Percentiles rank a stretch among this genome's conserved stretches.
Evolutionary conservation across 2,888 invertebrate species (phyloP).

Genomic region (Idaea dimidiata): DNA sequence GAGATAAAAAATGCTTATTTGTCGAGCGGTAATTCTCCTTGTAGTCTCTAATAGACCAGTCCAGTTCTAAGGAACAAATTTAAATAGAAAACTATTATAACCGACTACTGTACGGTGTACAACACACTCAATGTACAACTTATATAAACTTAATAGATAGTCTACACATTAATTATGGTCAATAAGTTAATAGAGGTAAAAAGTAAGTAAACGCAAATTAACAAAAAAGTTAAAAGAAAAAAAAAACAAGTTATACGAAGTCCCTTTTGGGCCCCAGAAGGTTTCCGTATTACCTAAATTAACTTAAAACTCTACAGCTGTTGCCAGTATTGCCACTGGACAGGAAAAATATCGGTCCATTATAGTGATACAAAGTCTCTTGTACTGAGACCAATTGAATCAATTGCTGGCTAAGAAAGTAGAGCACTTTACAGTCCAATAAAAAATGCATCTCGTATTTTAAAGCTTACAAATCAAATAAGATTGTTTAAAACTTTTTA

Average conservation of each 20-base stretch:
- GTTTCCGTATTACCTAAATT: neutral
- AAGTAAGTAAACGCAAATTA: no score
- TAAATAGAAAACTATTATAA: no score
- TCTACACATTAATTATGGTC: no score
- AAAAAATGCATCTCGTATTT: neutral
- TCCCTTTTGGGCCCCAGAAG: neutral
- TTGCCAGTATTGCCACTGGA: neutral
- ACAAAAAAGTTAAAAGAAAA: no score
- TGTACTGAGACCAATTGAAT: constrained; percentile 12
- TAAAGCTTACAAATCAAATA: neutral
- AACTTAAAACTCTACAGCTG: neutral
- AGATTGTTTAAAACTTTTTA: neutral
- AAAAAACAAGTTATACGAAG: neutral
- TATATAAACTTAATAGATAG: no score
- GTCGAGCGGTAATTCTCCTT: no score
- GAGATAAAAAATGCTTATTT: no score
- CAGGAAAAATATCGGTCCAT: constrained; percentile 8
- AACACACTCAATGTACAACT: no score
- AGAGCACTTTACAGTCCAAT: neutral
- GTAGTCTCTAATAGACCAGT: no score
- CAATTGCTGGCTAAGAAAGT: constrained; percentile 15
- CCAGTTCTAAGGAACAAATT: no score
- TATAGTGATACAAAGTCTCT: constrained; percentile 10
- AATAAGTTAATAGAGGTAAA: no score
- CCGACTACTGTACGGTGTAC: no score